These are phyloP conservation scores for Scomber colias DNA, from an alignment of 2,113 vertebrate species.

Conservation along the genomic window DNA sequence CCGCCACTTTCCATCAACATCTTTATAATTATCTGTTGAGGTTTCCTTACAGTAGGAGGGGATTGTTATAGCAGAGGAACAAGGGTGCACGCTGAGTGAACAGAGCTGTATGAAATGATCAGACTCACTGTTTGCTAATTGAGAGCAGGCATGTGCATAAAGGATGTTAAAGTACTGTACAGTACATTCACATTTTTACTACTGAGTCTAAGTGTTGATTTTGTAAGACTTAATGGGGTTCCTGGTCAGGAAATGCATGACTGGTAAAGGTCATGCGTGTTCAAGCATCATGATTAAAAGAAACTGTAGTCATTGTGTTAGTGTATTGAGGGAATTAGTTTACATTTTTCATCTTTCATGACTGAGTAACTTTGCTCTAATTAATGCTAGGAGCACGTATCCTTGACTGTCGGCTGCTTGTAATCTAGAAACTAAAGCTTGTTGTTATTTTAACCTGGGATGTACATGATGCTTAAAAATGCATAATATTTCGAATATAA, in stretches of 20 bases:
- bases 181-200: background rate
- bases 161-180: background rate
- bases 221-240: background rate
- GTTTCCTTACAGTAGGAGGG: slow-evolving; percentile 23
- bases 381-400: background rate
- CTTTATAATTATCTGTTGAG: slow-evolving; percentile 56
- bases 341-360: too few relatives aligned
- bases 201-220: background rate
- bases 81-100: slow-evolving; percentile 1
- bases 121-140: slow-evolving; percentile 32
- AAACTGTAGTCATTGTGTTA: background rate
- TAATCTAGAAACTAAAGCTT: background rate
- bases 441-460: too few relatives aligned
- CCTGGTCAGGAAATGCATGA: too few relatives aligned
- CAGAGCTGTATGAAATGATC: slow-evolving; percentile 30
- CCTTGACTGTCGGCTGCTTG: background rate
- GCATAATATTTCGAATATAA: background rate
- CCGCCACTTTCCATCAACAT: slow-evolving; percentile 64
- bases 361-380: background rate
- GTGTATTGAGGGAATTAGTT: too few relatives aligned
- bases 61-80: slow-evolving; percentile 16
- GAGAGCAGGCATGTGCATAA: slow-evolving; percentile 14
- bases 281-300: background rate
- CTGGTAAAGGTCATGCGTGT: too few relatives aligned
- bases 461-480: background rate